Base-by-base conservation (phyloP, 2,888 invertebrate genomes). In the Amorpha juglandis region DNA sequence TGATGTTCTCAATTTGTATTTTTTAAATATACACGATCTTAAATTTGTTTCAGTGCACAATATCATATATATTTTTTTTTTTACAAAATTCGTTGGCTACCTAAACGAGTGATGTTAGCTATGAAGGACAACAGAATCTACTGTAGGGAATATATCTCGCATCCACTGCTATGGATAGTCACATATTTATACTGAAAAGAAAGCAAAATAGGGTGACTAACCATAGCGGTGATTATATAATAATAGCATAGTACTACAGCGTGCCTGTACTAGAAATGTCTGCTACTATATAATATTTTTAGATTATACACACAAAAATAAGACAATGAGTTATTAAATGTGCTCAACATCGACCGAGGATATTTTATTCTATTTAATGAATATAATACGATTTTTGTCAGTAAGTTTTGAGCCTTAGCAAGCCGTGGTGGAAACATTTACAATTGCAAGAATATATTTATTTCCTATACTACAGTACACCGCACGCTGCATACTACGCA, bases 41-140 rank as follows among this genome's bases (percentile, higher is more conserved):
- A 83, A 84, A 84, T 88, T 86, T 83, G 82, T 88, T 84, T 92
- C 91, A 92, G 92, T 93, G 93, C 93, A 90, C 90, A 82, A 84
- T 91, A 89, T 84, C 80, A 80, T 81, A 79, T 82, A 79, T 79
- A 74, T 82, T 77, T 79, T 78, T 81, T 81, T 82, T 78, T 76
- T 77, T 86, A 86, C 90, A 91, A 88, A 92, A 92, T 93, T 92
- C 90, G 92, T 92, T 93, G 88, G 87, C 92, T 92, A 93, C 87
- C 92, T 93, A 92, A 83, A 84, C 84, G 85, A 83, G 87, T 83
- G 84, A 83, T 88, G 88, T 83, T 81, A 85, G 79, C 85, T 89
- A 89, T 80, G 77, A 81, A 87, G 82, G 88, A 84, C 78, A 84
- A 87, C 83, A 82, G 81, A 82, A 73, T 77, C 89, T 92, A 91